Conservation (phyloP, 2,888 invertebrate genomes). For the Drymonia ruficornis region DNA sequence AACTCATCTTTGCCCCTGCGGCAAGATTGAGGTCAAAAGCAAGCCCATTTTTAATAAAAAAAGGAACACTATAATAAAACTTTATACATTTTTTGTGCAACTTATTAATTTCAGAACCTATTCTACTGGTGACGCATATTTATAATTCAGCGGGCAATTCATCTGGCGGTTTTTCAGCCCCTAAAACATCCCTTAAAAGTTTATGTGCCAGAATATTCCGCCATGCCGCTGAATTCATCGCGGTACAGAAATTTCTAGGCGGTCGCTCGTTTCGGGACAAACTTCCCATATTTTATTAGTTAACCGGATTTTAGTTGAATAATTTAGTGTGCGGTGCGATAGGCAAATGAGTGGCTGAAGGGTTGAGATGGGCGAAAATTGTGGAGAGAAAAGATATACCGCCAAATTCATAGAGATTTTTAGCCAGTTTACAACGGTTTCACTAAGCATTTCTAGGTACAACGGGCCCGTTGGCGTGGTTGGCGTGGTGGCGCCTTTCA, state of each 20-base stretch:
- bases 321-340: constrained; percentile 13
- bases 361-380: neutral
- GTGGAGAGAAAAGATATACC: too few relatives aligned
- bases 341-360: constrained; percentile 6
- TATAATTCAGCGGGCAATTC: constrained; percentile 28
- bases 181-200: constrained; percentile 10
- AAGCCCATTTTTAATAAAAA: too few relatives aligned
- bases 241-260: constrained; percentile 19
- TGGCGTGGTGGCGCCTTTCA: too few relatives aligned
- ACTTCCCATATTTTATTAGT: constrained; percentile 31
- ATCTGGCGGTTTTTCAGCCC: constrained; percentile 27
- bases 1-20: too few relatives aligned
- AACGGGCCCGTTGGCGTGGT: too few relatives aligned
- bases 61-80: too few relatives aligned
- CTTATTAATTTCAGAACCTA: neutral
- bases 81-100: too few relatives aligned
- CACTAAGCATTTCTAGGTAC: too few relatives aligned
- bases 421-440: too few relatives aligned
- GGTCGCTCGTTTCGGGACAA: constrained; percentile 22
- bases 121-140: constrained; percentile 3
- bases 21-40: too few relatives aligned
- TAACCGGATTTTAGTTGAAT: constrained; percentile 20
- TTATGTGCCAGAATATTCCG: constrained; percentile 1
- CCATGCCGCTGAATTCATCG: constrained; percentile 1
- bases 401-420: too few relatives aligned